Evolutionary conservation across 2,888 invertebrate genomes (phyloP).

Genomic region (Cephus rjabovi): DNA sequence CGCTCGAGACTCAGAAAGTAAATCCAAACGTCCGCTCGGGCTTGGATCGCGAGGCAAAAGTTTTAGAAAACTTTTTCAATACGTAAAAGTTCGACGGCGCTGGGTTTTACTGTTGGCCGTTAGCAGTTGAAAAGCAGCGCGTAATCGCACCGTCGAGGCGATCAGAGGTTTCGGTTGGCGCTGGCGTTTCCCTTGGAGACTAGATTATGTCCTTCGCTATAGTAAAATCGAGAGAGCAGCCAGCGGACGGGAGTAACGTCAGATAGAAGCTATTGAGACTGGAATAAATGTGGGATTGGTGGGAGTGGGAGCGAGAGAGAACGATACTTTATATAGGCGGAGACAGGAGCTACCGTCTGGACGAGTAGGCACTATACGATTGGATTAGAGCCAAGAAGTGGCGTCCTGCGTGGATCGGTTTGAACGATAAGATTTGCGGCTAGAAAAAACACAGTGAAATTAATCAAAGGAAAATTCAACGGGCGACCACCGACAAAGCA

Average conservation of each 20-base stretch:
- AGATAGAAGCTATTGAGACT: background rate
- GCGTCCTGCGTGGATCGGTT: conserved; percentile 19
- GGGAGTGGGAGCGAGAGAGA: conserved; percentile 2
- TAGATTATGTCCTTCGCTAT: background rate
- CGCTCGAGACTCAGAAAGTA: conserved; percentile 43
- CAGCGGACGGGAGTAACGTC: background rate
- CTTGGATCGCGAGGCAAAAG: conserved; percentile 34
- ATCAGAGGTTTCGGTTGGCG: background rate
- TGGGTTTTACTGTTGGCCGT: conserved; percentile 51
- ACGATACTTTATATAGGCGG: conserved; percentile 9
- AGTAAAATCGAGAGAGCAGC: background rate
- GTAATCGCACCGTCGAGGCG: background rate
- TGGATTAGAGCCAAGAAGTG: conserved; percentile 30
- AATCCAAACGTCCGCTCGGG: conserved; percentile 46
- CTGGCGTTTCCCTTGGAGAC: background rate
- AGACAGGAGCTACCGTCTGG: conserved; percentile 13
- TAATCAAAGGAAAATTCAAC: conserved; percentile 65
- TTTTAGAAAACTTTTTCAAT: conserved; percentile 61
- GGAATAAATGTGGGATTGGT: background rate
- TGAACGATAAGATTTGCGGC: conserved; percentile 35
- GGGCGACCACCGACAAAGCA: conserved; percentile 63
- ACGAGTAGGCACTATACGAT: conserved; percentile 14
- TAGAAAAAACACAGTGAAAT: conserved; percentile 47
- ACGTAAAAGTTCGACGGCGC: conserved; percentile 49
- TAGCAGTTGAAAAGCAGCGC: conserved; percentile 45